phyloP scores from a whole-genome alignment of 2,888 invertebrate genomes.

The Lithophane semibrunnea region DNA sequence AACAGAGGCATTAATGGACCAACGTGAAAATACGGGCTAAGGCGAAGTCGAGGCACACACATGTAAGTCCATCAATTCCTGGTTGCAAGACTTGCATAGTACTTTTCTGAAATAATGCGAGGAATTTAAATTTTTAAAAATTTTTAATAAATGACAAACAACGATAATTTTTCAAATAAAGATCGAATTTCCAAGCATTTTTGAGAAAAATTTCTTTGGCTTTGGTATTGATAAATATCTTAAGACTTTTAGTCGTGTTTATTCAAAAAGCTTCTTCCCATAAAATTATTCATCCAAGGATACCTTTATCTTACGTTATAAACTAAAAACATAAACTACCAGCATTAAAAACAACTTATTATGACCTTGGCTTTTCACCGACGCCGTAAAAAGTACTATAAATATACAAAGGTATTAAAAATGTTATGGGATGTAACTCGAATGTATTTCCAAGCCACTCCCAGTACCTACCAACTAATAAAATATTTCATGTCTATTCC shows the following conservation, averaged over 20 bases:
- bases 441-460: slow-evolving; percentile 36
- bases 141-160: no score
- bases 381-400: slow-evolving; percentile 48
- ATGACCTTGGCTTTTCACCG: slow-evolving; percentile 37
- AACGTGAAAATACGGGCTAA: no score
- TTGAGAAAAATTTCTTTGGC: background rate
- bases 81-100: no score
- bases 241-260: background rate
- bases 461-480: slow-evolving; percentile 26
- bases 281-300: background rate
- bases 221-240: background rate
- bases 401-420: slow-evolving; percentile 52
- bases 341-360: slow-evolving; percentile 23
- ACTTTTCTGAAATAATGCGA: no score
- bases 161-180: no score
- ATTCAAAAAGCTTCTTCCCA: background rate
- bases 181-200: no score
- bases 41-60: no score
- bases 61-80: no score
- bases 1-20: no score
- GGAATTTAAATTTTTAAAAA: no score
- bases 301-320: background rate
- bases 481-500: slow-evolving; percentile 54
- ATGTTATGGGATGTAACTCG: slow-evolving; percentile 47
- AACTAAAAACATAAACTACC: slow-evolving; percentile 19